Base-by-base conservation (phyloP, 2,797 vertebrate species). In the Micromesistius poutassou region DNA sequence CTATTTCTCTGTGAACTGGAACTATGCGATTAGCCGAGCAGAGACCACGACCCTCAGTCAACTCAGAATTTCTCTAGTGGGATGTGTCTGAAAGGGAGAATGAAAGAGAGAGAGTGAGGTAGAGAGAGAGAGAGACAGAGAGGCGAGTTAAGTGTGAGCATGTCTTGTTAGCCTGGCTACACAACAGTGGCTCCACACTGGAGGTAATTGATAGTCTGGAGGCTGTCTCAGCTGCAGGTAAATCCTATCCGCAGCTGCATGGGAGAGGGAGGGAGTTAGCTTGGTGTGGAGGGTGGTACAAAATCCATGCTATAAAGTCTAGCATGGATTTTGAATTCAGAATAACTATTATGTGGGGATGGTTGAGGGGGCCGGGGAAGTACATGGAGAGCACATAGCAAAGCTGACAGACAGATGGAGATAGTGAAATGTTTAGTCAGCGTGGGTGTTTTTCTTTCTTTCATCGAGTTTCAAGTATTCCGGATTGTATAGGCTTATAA, bases 171-270 rank as follows among this genome's bases (percentile, higher is more conserved):
- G 89, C 77, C 73, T 71, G 84, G 89, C 90, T 89, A 86, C 89
- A 90, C 85, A 89, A 91, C 85, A 89, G 84, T 84, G 87, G 86
- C 90, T 94, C 82, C 84, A 91, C 92, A 87, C 85, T 85, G 88
- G 84, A 87, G 82, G 91, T 93, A 94, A 94, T 91, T 91, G 93
- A 94, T 93, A 93, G 90, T 89, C 87, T 94, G 92, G 90, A 91
- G 91, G 88, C 88, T 90, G 89, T 91, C 87, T 93, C 84, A 82
- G 78, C 88, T 90, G 89, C 93, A 95, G 93, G 93, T 95, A 92
- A 90, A 94, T 90, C 88, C 50, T 87, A 91, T 89, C 88, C 90
- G 89, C 76, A 90, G 92, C 85, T 91, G 89, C 82, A 87, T 79
- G 83, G 88, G 81, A 78, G 46, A 76, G 82, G 73, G 40, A 71